Evolutionary conservation across 2,797 vertebrate genomes (phyloP), one percentile per base, ranked within the genome.

Genomic region (Enteromius unitaeniatus): DNA sequence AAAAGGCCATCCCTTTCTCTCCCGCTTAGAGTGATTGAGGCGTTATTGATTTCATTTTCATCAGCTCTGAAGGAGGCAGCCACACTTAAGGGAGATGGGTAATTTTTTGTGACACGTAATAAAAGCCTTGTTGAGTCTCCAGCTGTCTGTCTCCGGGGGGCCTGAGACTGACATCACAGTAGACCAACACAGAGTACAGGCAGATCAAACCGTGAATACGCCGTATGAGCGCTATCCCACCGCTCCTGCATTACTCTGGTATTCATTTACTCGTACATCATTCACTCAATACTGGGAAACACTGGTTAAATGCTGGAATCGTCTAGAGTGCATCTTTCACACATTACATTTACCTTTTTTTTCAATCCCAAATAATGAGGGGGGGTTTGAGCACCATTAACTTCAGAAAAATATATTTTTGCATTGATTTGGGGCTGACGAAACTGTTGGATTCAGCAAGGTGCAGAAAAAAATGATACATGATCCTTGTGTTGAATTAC

Each of bases 31-130:
- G 88, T 89, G 90, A 93, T 91, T 92, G 90, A 91, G 89, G 89
- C 87, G 84, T 88, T 89, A 93, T 94, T 93, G 94, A 94, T 94
- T 93, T 92, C 82, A 90, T 90, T 92, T 91, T 92, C 86, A 86
- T 92, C 91, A 88, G 87, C 87, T 92, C 88, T 93, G 87, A 93
- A 90, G 85, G 89, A 86, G 90, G 88, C 89, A 91, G 90, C 90
- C 89, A 89, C 82, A 72, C 75, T 93, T 91, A 92, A 84, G 82
- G 88, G 85, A 88, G 88, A 84, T 92, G 88, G 89, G 91, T 93
- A 87, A 94, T 93, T 93, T 92, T 91, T 81, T 7, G 88, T 89
- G 92, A 92, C 91, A 91, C 85, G 81, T 87, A 87, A 88, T 87
- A 88, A 90, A 85, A 60, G 79, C 79, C 72, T 65, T 23, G 26